phyloP scores from a whole-genome alignment of 2,113 vertebrate genomes.

The Lophochroa leadbeateri region DNA sequence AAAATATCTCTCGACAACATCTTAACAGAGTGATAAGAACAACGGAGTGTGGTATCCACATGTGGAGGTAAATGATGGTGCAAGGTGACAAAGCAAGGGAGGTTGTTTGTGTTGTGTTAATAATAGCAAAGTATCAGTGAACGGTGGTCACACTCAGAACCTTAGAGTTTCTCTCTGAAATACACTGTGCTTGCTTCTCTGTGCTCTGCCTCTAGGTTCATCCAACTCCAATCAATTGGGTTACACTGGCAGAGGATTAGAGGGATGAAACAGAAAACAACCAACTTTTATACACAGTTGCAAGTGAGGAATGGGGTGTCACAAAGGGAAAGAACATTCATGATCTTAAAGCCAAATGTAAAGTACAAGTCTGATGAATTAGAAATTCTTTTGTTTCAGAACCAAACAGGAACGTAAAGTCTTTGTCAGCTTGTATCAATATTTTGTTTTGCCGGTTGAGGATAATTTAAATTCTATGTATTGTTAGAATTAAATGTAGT shows the following conservation, averaged over 20 bases:
- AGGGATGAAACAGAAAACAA: not conserved
- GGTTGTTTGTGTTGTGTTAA: not conserved
- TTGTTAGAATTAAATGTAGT: not conserved
- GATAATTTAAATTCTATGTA: not conserved
- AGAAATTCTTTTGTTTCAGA: not conserved
- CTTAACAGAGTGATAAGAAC: not conserved
- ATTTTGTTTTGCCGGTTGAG: not conserved
- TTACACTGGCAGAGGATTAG: not conserved
- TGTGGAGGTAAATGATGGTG: not conserved
- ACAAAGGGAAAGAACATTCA: not conserved
- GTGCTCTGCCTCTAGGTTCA: not conserved
- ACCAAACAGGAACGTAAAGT: not conserved
- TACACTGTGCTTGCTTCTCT: not conserved
- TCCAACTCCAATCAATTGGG: not conserved
- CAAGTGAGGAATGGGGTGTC: not conserved
- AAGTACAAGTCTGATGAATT: not conserved
- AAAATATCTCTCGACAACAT: accelerated
- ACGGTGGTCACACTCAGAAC: not conserved
- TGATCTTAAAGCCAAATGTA: not conserved
- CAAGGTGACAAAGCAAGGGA: not conserved
- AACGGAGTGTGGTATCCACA: too few species aligned
- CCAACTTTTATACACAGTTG: not conserved
- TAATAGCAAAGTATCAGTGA: not conserved
- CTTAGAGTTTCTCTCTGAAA: not conserved
- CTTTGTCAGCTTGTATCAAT: not conserved